Evolutionary conservation across 2,888 invertebrate genomes (phyloP).

Genomic region (Melieria omissa): DNA sequence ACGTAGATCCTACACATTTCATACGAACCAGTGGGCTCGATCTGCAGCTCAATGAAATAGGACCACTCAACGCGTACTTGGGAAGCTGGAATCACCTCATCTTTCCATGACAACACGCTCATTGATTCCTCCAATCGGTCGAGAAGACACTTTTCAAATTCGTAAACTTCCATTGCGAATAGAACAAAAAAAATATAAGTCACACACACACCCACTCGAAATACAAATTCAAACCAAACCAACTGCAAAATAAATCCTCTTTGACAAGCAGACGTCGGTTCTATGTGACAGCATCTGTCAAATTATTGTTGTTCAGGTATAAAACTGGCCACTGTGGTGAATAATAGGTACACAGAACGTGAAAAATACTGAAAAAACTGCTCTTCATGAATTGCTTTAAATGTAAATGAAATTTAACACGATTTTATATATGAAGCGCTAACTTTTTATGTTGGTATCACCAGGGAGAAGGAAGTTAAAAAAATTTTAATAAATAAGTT

Average conservation of each 20-base stretch:
- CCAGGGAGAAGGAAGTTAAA: too few relatives aligned
- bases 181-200: conserved; percentile 26
- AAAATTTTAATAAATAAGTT: too few relatives aligned
- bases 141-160: conserved; percentile 71
- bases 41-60: conserved; percentile 69
- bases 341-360: neutral
- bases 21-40: conserved; percentile 68
- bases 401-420: too few relatives aligned
- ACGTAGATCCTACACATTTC: too few relatives aligned
- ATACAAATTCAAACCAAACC: neutral
- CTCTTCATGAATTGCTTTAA: too few relatives aligned
- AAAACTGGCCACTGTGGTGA: too few relatives aligned
- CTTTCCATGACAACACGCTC: conserved; percentile 68
- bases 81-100: conserved; percentile 67
- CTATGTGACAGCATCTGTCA: too few relatives aligned
- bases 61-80: conserved; percentile 70
- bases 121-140: conserved; percentile 70
- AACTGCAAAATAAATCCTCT: conserved; percentile 9
- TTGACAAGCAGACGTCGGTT: neutral
- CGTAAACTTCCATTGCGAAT: conserved; percentile 70
- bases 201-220: neutral
- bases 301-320: neutral
- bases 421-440: too few relatives aligned
- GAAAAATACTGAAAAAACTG: neutral
- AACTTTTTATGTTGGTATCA: too few relatives aligned